Evolutionary conservation across 2,797 vertebrate species (phyloP), one percentile per base, ranked within the genome.

Genomic region (Coracias cyanogaster): DNA sequence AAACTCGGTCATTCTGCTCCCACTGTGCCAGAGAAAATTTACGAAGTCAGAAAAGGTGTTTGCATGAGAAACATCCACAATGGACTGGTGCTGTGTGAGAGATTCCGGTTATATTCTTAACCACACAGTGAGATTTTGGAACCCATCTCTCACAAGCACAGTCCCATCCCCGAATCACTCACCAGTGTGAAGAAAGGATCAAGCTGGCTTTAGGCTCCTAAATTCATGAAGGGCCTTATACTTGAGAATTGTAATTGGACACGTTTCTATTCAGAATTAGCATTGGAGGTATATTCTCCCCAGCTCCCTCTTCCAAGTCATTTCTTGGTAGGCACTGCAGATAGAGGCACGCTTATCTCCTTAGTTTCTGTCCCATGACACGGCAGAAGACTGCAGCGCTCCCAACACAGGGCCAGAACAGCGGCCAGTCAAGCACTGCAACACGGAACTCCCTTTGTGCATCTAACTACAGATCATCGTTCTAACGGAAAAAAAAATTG

Each of bases 281-380:
- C 39, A 29, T 33, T 57, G 64, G 35, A 82, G 39, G 48, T 29
- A 2, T 39, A 16, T 52, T 83, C 2, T 1, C 64, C 48, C 70
- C 10, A 11, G 61, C 5, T 9, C 7, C 6, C 4, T 54, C n/a
- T 46, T 37, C 49, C 58, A 73, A 66, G 43, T 48, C 24, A 24
- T 54, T 58, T 66, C 69, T 55, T 35, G n/a, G 33, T 0, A 31
- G 54, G 46, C 17, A 72, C 4, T 20, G 54, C 28, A 67, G 54
- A 13, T 0, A 71, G 58, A 45, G 17, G 28, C 3, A 2, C 10
- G 8, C 31, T 55, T 10, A 3, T 5, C 39, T 9, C 3, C 5
- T 8, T 33, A 8, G 33, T 60, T 64, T 13, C 37, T 22, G 33
- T 31, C 37, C 61, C 26, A 1, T 2, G 22, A 10, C 14, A 2